Percentiles rank a stretch among this genome's conserved stretches.
phyloP scores from a whole-genome alignment of 1,140 invertebrate species.

The Trinorchestia longiramus region DNA sequence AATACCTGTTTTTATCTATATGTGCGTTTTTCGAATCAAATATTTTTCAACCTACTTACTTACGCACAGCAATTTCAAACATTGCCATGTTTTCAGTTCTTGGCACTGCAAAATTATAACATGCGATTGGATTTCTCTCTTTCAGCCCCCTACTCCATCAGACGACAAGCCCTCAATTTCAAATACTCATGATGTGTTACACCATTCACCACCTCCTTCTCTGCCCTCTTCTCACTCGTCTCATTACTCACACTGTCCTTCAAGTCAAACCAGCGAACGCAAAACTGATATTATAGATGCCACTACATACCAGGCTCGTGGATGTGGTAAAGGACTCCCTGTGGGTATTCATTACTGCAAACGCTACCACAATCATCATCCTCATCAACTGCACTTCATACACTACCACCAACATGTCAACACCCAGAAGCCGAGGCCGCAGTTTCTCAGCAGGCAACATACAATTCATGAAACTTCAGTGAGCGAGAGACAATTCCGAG shows the following conservation, averaged over 20 bases:
- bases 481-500: background rate
- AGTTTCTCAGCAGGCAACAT: background rate
- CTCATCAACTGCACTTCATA: slow-evolving; percentile 4
- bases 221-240: background rate
- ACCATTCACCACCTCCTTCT: background rate
- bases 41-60: background rate
- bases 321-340: slow-evolving; percentile 6
- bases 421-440: background rate
- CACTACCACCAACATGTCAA: slow-evolving; percentile 41
- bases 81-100: background rate
- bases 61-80: background rate
- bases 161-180: background rate
- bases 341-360: slow-evolving; percentile 38
- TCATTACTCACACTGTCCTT: background rate
- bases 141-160: background rate
- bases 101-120: background rate
- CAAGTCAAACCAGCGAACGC: background rate
- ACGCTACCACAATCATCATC: slow-evolving; percentile 10
- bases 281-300: background rate
- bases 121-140: background rate
- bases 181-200: background rate
- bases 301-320: slow-evolving; percentile 2
- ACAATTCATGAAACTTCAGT: background rate
- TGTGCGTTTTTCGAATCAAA: background rate
- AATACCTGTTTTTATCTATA: background rate